Conservation (phyloP, 2,797 vertebrate genomes). For the Gila robusta region DNA sequence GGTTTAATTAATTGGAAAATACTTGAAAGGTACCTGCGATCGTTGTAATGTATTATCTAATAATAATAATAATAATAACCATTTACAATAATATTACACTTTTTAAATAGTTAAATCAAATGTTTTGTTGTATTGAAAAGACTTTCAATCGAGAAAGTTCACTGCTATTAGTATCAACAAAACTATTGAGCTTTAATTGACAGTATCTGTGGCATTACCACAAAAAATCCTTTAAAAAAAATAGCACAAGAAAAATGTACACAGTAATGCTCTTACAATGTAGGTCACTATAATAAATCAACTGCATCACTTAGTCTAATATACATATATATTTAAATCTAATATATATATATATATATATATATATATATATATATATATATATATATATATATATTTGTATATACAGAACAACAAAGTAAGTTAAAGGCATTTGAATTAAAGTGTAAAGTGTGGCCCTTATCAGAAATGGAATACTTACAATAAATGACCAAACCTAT, state of each 20-base stretch:
- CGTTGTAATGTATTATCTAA: background rate
- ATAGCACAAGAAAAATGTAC: background rate
- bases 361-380: no score
- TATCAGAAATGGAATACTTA: background rate
- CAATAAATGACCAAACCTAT: background rate
- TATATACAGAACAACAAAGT: background rate
- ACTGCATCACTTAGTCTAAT: no score
- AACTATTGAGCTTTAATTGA: background rate
- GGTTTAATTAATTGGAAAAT: background rate
- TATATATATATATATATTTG: background rate
- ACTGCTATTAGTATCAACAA: background rate
- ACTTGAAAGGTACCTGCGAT: background rate
- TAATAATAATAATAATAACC: no score
- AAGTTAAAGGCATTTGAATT: background rate
- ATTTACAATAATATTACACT: no score
- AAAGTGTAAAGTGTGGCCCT: background rate
- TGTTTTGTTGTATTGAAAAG: background rate
- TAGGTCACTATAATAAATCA: background rate
- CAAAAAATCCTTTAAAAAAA: background rate
- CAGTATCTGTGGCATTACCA: background rate
- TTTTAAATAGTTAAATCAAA: no score
- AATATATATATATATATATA: no score
- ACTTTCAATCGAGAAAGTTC: background rate
- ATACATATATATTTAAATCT: no score
- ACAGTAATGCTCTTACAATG: background rate